phyloP scores from a whole-genome alignment of 2,113 vertebrate species.

The Colinus virginianus region DNA sequence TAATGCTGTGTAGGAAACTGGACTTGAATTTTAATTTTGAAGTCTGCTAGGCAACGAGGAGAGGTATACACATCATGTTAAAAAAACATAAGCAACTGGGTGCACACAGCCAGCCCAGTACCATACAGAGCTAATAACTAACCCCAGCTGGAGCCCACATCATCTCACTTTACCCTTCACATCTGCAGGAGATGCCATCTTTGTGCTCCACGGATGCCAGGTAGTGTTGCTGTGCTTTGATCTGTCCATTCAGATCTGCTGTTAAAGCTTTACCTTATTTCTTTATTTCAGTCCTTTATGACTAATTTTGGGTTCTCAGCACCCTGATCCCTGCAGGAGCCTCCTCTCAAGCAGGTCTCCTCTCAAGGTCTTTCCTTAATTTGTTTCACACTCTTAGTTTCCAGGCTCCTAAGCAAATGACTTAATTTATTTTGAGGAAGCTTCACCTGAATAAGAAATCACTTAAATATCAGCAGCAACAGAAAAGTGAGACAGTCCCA shows the following conservation, averaged over 20 bases:
- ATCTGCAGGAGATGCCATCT: background rate
- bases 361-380: background rate
- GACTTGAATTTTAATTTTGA: background rate
- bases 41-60: background rate
- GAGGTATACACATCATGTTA: rapidly evolving
- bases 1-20: background rate
- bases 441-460: background rate
- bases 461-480: background rate
- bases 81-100: rapidly evolving
- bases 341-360: background rate
- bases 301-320: background rate
- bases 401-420: background rate
- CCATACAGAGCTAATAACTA: rapidly evolving
- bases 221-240: rapidly evolving
- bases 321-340: rapidly evolving
- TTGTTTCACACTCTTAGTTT: background rate
- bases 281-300: background rate
- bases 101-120: background rate
- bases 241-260: background rate
- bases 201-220: background rate
- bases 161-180: background rate
- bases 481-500: background rate
- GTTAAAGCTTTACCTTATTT: background rate
- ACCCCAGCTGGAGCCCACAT: rapidly evolving
- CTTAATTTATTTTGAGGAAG: background rate